These are phyloP conservation scores for Patella pellucida DNA, from an alignment of 2,888 invertebrate genomes.

Conservation along the genomic window DNA sequence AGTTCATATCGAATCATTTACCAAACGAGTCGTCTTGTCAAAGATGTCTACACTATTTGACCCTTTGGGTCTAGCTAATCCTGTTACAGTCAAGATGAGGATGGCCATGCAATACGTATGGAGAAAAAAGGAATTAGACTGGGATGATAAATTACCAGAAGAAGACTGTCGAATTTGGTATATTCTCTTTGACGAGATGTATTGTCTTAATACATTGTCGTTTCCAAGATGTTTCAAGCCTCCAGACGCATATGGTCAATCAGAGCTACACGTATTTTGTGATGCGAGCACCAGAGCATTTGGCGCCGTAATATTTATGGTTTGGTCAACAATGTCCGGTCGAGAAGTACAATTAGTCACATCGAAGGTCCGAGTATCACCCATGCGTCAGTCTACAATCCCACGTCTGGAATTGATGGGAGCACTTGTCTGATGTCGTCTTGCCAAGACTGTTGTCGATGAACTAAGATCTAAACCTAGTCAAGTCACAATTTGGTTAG, in stretches of 20 bases:
- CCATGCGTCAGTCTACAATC: slow-evolving; percentile 15
- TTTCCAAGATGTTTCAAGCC: slow-evolving; percentile 15
- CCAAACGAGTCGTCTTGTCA: slow-evolving; percentile 11
- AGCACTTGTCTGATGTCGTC: slow-evolving; percentile 12
- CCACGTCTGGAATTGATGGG: slow-evolving; percentile 19
- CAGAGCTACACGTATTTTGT: slow-evolving; percentile 13
- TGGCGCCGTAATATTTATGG: slow-evolving; percentile 9
- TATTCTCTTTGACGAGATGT: slow-evolving; percentile 3
- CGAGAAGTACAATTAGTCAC: slow-evolving; percentile 3
- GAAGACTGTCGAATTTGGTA: slow-evolving; percentile 14
- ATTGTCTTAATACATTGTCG: not conserved
- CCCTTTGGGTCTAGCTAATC: slow-evolving; percentile 4
- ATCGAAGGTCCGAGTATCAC: slow-evolving; percentile 19
- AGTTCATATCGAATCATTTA: not conserved
- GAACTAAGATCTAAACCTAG: slow-evolving; percentile 8
- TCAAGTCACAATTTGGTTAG: slow-evolving; percentile 3
- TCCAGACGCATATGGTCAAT: not conserved
- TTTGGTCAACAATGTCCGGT: not conserved
- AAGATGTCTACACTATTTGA: slow-evolving; percentile 15
- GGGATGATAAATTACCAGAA: slow-evolving; percentile 14
- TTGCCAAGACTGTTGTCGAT: slow-evolving; percentile 12
- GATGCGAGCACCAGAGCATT: slow-evolving; percentile 10
- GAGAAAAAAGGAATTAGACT: slow-evolving; percentile 13
- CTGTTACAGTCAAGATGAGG: slow-evolving; percentile 7
- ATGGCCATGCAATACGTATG: slow-evolving; percentile 22